Evolutionary conservation across 2,797 vertebrate genomes (phyloP).

Genomic region (Champsocephalus esox): DNA sequence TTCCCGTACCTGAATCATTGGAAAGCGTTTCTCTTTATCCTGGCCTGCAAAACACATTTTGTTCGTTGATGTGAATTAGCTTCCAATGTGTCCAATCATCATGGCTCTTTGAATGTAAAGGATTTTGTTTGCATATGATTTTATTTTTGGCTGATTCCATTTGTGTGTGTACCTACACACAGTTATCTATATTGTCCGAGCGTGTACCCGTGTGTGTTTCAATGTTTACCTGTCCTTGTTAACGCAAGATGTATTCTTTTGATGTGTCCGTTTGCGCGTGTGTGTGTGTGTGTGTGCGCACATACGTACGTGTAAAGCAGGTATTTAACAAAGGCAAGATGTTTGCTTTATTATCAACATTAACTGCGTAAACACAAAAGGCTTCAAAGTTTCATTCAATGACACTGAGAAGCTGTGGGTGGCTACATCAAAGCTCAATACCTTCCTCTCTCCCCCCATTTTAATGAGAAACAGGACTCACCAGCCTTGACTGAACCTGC

Average conservation of each 20-base stretch:
- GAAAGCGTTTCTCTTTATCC: constrained; percentile 45
- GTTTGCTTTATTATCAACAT: constrained; percentile 85
- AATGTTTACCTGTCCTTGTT: constrained; percentile 64
- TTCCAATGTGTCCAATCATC: constrained; percentile 67
- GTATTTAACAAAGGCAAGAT: constrained; percentile 87
- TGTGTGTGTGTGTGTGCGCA: neutral
- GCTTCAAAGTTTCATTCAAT: constrained; percentile 85
- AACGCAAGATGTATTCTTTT: constrained; percentile 52
- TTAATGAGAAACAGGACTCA: constrained; percentile 89
- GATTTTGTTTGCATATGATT: constrained; percentile 69
- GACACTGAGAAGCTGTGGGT: constrained; percentile 86
- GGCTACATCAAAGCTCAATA: constrained; percentile 88
- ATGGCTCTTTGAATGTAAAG: constrained; percentile 50
- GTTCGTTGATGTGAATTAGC: constrained; percentile 65
- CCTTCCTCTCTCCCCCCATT: constrained; percentile 78
- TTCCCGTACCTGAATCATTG: constrained; percentile 62
- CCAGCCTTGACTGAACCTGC: constrained; percentile 86
- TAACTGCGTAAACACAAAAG: constrained; percentile 81
- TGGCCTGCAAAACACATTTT: constrained; percentile 48
- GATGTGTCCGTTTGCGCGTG: constrained; percentile 48
- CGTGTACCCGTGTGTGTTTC: constrained; percentile 55
- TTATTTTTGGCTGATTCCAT: constrained; percentile 33
- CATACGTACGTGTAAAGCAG: constrained; percentile 53
- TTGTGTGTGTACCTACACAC: constrained; percentile 34
- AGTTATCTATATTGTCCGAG: constrained; percentile 51